Evolutionary conservation across 1,140 invertebrate species (phyloP).

Genomic region (Batillaria attramentaria): DNA sequence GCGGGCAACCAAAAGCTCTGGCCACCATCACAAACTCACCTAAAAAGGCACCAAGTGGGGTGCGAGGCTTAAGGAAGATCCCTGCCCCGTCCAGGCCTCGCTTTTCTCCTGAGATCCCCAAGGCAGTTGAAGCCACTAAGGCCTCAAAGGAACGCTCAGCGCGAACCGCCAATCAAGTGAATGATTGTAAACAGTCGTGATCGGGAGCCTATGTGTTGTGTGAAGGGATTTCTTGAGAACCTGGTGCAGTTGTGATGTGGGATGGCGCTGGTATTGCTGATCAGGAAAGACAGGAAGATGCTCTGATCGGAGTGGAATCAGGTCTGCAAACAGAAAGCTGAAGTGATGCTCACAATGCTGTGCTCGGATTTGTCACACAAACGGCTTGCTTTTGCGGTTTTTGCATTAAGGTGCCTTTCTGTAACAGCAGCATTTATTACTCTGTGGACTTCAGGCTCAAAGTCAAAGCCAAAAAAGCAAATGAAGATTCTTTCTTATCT

Average conservation of each 20-base stretch:
- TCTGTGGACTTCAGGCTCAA: no score
- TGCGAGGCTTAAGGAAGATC: conserved; percentile 24
- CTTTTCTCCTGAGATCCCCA: conserved; percentile 27
- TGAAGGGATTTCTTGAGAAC: background rate
- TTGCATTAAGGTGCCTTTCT: background rate
- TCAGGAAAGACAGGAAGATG: background rate
- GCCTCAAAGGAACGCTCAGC: background rate
- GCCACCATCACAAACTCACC: conserved; percentile 27
- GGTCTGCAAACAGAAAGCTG: background rate
- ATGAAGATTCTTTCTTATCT: no score
- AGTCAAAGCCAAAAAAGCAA: no score
- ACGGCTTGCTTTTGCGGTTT: background rate
- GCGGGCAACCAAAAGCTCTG: background rate
- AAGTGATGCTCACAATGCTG: background rate
- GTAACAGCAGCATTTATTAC: no score
- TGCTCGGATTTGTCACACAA: background rate
- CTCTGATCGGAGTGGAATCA: background rate
- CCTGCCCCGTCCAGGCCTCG: conserved; percentile 25
- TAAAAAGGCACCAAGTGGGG: background rate
- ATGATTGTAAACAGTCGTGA: conserved; percentile 24
- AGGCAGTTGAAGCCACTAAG: background rate
- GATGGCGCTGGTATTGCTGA: background rate
- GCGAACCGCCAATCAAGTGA: background rate
- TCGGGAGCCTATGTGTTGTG: background rate
- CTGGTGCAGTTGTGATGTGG: background rate